Percentiles rank a stretch among this genome's conserved stretches.
phyloP scores from a whole-genome alignment of 92 coral and sea anemone species.

The Porites evermanni region DNA sequence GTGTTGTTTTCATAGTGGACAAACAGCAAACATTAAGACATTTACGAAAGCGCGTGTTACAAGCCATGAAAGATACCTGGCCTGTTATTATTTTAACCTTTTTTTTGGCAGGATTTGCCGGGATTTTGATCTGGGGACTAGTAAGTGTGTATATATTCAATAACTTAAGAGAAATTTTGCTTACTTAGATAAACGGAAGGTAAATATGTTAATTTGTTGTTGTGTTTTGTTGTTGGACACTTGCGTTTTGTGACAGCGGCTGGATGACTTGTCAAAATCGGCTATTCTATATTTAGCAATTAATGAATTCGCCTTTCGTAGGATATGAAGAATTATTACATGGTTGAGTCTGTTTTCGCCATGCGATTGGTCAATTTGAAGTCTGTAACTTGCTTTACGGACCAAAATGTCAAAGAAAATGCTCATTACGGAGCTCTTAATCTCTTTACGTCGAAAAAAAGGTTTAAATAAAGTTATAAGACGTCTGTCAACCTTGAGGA shows the following conservation, averaged over 20 bases:
- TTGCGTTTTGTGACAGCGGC: no score
- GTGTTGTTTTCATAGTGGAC: constrained; percentile 37
- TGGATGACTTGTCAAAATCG: no score
- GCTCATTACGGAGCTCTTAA: no score
- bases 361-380: background rate
- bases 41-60: background rate
- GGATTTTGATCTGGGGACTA: constrained; percentile 36
- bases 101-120: constrained; percentile 28
- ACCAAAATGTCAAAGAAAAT: no score
- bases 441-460: no score
- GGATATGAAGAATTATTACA: background rate
- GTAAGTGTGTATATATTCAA: constrained; percentile 4
- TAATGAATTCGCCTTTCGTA: background rate
- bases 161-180: background rate
- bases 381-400: no score
- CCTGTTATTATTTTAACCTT: constrained; percentile 32
- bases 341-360: background rate
- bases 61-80: constrained; percentile 43
- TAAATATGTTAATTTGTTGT: background rate
- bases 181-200: background rate
- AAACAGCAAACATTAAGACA: constrained; percentile 2
- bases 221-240: no score
- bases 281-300: no score
- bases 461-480: no score
- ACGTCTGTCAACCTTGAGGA: no score